Evolutionary conservation across 2,797 vertebrate species (phyloP), one percentile per base, ranked within the genome.

Genomic region (Sebastes steindachneri): DNA sequence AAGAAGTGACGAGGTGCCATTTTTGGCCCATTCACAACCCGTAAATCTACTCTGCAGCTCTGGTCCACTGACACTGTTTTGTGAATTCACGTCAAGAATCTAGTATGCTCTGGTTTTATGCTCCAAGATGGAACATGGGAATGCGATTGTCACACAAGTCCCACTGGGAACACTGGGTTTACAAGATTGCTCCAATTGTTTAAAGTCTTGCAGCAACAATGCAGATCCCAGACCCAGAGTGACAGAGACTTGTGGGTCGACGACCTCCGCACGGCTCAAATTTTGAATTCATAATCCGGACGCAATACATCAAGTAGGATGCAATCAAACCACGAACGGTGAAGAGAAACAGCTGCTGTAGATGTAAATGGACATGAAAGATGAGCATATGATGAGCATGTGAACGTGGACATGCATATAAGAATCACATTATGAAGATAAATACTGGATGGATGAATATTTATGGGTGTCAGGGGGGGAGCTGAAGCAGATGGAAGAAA

Each of bases 371-470:
- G 58, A 83, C 63, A 66, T 68, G 73, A 71, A 62, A 76, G 79
- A 87, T 31, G 62, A 73, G 55, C 48, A 58, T 9, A 29, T 37
- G 58, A 77, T 63, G 12, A 83, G 64, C 15, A 55, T 63, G 51
- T 60, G 75, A 55, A 41, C 41, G 21, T 51, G 37, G 55, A 70
- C 57, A 7, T 53, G 89, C 82, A 90, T 85, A 2, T 31, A 23
- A 64, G 37, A 60, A 58, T 66, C 73, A 29, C 62, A 86, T 85
- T 79, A 85, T 82, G 77, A 84, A 67, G 81, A 84, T 84, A 92
- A 84, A 84, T 63, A 51, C 54, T 0, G 35, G 73, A 3, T 7
- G n/a, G 69, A 84, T 88, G 82, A 85, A 87, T 86, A 86, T 90
- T 82, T 81, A 83, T 11, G 64, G 66, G 25, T 12, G 26, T 67